A percentile compares a stretch with the other conserved stretches of the same genome.
phyloP scores from a whole-genome alignment of 2,888 invertebrate genomes.

The Caenorhabditis sp. region DNA sequence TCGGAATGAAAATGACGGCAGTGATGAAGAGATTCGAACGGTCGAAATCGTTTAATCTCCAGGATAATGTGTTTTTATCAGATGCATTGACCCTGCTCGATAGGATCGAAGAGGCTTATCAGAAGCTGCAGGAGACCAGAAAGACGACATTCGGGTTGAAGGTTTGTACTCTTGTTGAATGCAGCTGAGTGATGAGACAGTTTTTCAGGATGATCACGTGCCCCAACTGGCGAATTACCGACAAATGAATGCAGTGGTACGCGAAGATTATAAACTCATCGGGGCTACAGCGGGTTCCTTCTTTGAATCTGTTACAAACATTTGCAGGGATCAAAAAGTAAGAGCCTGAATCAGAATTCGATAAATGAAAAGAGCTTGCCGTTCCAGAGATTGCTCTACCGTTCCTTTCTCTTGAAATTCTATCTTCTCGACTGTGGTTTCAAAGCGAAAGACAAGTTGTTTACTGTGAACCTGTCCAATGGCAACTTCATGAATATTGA shows the following conservation, averaged over 20 bases:
- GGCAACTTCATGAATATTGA: constrained; percentile 18
- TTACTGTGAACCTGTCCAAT: constrained; percentile 6
- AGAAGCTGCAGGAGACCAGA: background rate
- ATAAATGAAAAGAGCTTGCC: background rate
- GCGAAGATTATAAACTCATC: constrained; percentile 4
- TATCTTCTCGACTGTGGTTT: constrained; percentile 14
- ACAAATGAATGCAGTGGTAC: constrained; percentile 24
- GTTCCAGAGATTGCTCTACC: background rate
- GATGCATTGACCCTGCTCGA: background rate
- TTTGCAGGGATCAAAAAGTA: background rate
- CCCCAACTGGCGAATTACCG: constrained; percentile 6
- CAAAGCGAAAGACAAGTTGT: constrained; percentile 4
- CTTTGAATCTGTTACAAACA: constrained; percentile 11
- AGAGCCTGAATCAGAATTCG: too few species aligned
- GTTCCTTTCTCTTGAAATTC: constrained; percentile 17
- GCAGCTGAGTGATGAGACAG: too few species aligned
- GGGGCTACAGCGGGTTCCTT: background rate
- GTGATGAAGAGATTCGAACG: background rate
- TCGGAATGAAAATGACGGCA: constrained; percentile 26
- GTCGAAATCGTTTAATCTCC: background rate
- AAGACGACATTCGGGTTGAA: background rate
- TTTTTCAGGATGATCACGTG: constrained; percentile 2
- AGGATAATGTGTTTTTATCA: background rate
- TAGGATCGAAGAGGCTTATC: background rate
- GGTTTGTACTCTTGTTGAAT: background rate